These are phyloP conservation scores for Pinctada fucata DNA, from an alignment of 2,888 invertebrate species.

Conservation along the genomic window DNA sequence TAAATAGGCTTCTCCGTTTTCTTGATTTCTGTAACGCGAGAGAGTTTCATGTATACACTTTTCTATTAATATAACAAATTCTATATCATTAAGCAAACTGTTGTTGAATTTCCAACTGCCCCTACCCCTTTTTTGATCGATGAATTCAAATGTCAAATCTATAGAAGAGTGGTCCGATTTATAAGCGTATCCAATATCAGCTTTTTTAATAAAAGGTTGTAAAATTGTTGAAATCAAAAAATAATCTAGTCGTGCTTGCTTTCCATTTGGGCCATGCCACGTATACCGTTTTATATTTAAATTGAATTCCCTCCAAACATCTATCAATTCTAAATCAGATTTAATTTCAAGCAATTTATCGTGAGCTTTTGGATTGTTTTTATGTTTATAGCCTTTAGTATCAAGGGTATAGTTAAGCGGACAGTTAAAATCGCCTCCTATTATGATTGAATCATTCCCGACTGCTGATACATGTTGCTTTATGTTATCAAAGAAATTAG, in stretches of 20 bases:
- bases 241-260: slow-evolving; percentile 1
- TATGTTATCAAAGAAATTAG: slow-evolving; percentile 8
- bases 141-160: not conserved
- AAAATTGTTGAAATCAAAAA: not conserved
- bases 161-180: slow-evolving; percentile 21
- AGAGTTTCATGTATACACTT: slow-evolving; percentile 8
- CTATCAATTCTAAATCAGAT: slow-evolving; percentile 10
- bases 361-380: slow-evolving; percentile 20
- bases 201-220: slow-evolving; percentile 9
- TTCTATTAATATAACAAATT: slow-evolving; percentile 12
- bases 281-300: slow-evolving; percentile 4
- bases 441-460: not conserved
- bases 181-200: slow-evolving; percentile 18
- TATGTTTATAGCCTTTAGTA: slow-evolving; percentile 16
- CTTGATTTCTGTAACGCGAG: not conserved
- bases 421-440: not conserved
- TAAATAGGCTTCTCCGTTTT: not conserved
- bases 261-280: slow-evolving; percentile 14
- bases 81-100: slow-evolving; percentile 13
- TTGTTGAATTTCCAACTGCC: slow-evolving; percentile 25
- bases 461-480: not conserved
- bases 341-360: slow-evolving; percentile 10
- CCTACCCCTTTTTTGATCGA: not conserved
- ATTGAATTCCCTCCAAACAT: slow-evolving; percentile 25
- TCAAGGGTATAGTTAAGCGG: slow-evolving; percentile 9